A percentile compares a stretch with the other conserved stretches of the same genome.
Evolutionary conservation across 2,888 invertebrate genomes (phyloP).

Genomic region (Leucania comma): DNA sequence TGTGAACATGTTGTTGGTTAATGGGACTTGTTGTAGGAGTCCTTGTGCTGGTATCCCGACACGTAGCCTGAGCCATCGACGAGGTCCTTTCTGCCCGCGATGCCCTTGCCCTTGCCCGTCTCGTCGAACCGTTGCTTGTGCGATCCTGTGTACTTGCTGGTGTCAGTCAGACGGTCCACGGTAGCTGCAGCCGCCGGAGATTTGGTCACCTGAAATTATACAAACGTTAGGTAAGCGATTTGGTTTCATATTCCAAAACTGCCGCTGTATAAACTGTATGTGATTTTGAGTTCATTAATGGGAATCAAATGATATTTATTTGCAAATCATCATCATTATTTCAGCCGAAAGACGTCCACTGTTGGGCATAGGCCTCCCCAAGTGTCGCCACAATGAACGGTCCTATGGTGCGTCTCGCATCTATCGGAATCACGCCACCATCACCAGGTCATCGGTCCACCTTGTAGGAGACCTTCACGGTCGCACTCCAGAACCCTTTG

Average conservation of each 20-base stretch:
- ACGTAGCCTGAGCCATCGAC: conserved; percentile 95
- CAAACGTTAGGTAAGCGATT: neutral
- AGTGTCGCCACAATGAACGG: no score
- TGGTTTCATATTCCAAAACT: neutral
- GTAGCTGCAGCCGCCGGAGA: conserved; percentile 89
- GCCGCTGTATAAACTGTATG: no score
- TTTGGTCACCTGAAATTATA: conserved; percentile 80
- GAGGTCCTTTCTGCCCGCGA: conserved; percentile 95
- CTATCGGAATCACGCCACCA: no score
- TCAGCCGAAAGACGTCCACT: no score
- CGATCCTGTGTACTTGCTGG: conserved; percentile 97
- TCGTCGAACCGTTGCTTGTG: conserved; percentile 97
- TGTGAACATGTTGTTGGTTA: conserved; percentile 64
- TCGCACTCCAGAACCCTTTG: no score
- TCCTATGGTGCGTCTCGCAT: no score
- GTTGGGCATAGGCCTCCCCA: no score
- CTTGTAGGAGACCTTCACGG: no score
- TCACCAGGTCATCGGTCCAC: no score
- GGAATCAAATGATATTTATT: no score
- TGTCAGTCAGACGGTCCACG: conserved; percentile 95
- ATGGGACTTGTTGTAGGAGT: conserved; percentile 93
- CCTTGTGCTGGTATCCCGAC: conserved; percentile 95
- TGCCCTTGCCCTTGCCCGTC: conserved; percentile 96
- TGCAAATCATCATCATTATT: no score
- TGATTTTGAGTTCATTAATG: no score